Base-by-base conservation (phyloP, 2,113 vertebrate genomes). In the Rostratula benghalensis region DNA sequence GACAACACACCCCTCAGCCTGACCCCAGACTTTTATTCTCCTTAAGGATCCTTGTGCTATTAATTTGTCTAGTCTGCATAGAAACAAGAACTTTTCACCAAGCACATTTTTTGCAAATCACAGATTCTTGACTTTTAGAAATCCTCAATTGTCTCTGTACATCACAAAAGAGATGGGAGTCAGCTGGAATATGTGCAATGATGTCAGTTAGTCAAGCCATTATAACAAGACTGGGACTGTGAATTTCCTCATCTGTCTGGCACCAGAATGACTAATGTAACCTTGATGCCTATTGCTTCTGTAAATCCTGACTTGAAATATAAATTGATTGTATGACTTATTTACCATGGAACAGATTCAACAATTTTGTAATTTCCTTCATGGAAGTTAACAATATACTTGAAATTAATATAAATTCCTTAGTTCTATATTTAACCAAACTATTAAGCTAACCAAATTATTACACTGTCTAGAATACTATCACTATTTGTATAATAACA, bases 241-340 rank as follows among this genome's bases (percentile, higher is more conserved):
- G 64, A 86, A 83, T 89, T 93, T 94, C 43, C 56, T 84, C 74
- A 35, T 91, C 65, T 89, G 81, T 86, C 88, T 91, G 83, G 43
- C 64, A 77, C 54, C 56, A 41, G 65, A 91, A 93, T 70, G 75
- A 88, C n/a, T 78, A 81, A 93, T 46, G 33, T 46, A 85, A 69
- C 51, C n/a, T 74, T 93, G 77, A 65, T 51, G 75, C 18, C 39
- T 65, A 51, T 35, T 85, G 64, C 61, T 78, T 78, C 70, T 82
- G 15, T 56, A 88, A 91, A 78, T 35, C 7, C 21, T 82, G 22
- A 28, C 31, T 78, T 60, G 70, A 88, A 60, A 16, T 60, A 69
- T 35, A 60, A 10, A 84, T 35, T 41, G 9, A 12, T 83, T 78
- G 25, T 25, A 41, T 60, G 39, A 57, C 37, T 59, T 77, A 33